Evolutionary conservation across 92 coral and sea anemone species (phyloP), one percentile per base, ranked within the genome.

Genomic region (Epizoanthus stellaris): DNA sequence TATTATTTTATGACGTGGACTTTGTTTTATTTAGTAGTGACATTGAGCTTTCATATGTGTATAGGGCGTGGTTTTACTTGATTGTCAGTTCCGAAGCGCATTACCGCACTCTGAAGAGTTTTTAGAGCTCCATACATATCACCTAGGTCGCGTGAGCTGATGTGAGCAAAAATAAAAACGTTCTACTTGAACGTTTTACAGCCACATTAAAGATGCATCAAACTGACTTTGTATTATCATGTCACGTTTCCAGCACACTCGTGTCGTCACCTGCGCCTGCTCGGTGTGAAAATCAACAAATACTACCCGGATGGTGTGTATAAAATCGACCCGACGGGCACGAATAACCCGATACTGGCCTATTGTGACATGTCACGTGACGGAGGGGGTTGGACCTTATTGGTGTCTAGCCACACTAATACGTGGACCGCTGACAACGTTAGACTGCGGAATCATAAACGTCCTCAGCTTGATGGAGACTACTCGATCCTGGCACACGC

Each of bases 301-400:
- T 0, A 38, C 3, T 82, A 87, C 53, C 93, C 93, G 0, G 95
- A 94, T 42, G 98, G 92, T 2, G 81, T 94, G 14, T 94, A 94
- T 92, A 88, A 73, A 70, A 94, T 94, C 23, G 85, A 89, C 20
- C 93, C 98, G 3, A 70, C 25, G 23, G 95, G 92, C 14, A 52
- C 45, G 1, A 57, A 77, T 20, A 71, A 86, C 64, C 90, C 91
- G 54, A 75, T 92, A 23, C n/a, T 39, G 75, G 86, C 85, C 5
- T 92, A 87, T 79, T 94, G 98, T 73, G 98, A 94, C 87, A 89
- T 94, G 95, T 89, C 98, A 80, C 95, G 98, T 81, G 95, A 94
- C 70, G 90, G 91, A 10, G 98, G 98, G 6, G 95, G 98, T 61
- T 94, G 98, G 98, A 94, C 98, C 36, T 88, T 94, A 64, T 89